Conservation (phyloP, 2,113 vertebrate species). For the Strix uralensis region DNA sequence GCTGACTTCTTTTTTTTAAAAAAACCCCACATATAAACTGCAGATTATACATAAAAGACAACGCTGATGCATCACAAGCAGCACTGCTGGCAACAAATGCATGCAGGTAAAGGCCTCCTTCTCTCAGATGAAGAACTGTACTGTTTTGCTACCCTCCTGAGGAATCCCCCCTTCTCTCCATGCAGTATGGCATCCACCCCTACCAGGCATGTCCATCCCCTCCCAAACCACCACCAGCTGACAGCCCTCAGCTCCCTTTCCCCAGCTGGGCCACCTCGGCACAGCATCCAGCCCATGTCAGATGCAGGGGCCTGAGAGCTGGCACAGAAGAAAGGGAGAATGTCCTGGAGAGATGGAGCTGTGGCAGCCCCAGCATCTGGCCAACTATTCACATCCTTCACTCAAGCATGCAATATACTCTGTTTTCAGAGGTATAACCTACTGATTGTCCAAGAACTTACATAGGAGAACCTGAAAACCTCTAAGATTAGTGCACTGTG, state of each 20-base stretch:
- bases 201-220: neutral
- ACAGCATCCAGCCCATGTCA: fast-evolving
- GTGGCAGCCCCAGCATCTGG: neutral
- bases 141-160: neutral
- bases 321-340: neutral
- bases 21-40: neutral
- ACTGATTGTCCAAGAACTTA: neutral
- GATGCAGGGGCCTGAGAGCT: neutral
- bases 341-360: neutral
- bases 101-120: neutral
- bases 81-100: neutral
- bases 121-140: neutral
- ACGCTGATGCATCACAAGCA: fast-evolving
- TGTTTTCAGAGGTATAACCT: neutral
- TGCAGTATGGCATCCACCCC: neutral
- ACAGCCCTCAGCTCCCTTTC: neutral
- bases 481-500: neutral
- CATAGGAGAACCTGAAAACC: fast-evolving
- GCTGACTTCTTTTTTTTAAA: neutral
- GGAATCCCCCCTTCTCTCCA: neutral
- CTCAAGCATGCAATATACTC: too few relatives aligned
- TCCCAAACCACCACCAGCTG: neutral
- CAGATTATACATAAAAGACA: neutral
- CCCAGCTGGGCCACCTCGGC: neutral
- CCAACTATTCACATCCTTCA: fast-evolving